Base-by-base conservation (phyloP, 2,888 invertebrate genomes). In the Cerastoderma edule region DNA sequence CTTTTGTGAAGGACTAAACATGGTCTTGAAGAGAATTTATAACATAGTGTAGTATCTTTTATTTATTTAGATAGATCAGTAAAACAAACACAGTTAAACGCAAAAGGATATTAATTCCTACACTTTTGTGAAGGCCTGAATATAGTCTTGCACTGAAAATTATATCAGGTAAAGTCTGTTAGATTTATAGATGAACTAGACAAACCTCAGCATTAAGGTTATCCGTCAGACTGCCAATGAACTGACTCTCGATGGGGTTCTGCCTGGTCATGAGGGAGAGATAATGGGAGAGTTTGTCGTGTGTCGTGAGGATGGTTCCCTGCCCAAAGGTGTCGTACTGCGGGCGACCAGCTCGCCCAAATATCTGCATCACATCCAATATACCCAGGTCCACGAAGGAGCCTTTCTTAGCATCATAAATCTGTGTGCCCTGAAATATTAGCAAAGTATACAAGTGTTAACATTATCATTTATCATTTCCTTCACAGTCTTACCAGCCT, bases 181-280 rank as follows among this genome's bases (percentile, higher is more conserved):
- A 13, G 22, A 32, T 33, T 60, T 10, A 32, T 30, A 22, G 4
- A 33, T 27, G 13, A 22, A 48, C 56, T 13, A 24, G 16, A 48
- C 16, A 85, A 91, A 97, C 96, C 95, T 99, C 99, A 33, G 99
- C 99, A 94, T 99, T 99, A 76, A 99, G 94, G 94, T 99, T 99
- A 93, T 99, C 99, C 2, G 97, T 96, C 70, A 99, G 93, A 86
- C 96, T 95, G 89, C 95, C 95, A 75, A 98, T 95, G 89, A 99
- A 99, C 93, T 98, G 98, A 89, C 98, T 98, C 93, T 99, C 99
- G 80, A 99, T 99, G 0, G 99, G 99, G 92, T 97, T 97, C 93
- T 99, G 99, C 91, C 98, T 97, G 0, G 98, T 98, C 91, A 99
- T 95, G 66, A 98, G 94, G 0, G 97, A 96, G 72, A 99, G 94